Conservation (phyloP, 2,113 vertebrate genomes). For the Ptyas mucosa region DNA sequence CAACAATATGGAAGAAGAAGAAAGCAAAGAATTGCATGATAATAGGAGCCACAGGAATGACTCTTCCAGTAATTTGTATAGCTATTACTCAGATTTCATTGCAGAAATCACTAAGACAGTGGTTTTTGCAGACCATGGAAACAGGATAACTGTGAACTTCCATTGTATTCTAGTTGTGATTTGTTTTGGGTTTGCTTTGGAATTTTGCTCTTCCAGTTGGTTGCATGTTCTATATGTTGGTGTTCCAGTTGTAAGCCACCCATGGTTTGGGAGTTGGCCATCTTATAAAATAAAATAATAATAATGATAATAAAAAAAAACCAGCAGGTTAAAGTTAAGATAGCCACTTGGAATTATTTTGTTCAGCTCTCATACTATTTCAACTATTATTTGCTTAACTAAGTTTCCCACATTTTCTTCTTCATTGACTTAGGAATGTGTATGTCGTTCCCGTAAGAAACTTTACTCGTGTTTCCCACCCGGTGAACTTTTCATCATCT, state of each 20-base stretch:
- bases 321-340: not conserved
- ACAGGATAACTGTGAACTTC: not conserved
- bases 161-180: not conserved
- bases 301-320: not conserved
- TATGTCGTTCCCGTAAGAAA: not conserved
- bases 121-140: not conserved
- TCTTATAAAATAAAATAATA: not conserved
- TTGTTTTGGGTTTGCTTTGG: not conserved
- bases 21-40: not conserved
- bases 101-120: not conserved
- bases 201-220: not conserved
- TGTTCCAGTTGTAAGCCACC: not conserved
- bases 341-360: not conserved
- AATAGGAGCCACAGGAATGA: not conserved
- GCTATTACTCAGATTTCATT: not conserved
- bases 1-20: not conserved
- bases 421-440: not conserved
- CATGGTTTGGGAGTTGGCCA: not conserved
- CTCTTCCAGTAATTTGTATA: not conserved
- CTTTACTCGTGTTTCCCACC: not conserved
- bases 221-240: not conserved
- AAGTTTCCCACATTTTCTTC: not conserved
- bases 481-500: not conserved
- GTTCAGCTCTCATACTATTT: not conserved
- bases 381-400: not conserved